phyloP scores from a whole-genome alignment of 2,888 invertebrate genomes.

The Gari tellinella region DNA sequence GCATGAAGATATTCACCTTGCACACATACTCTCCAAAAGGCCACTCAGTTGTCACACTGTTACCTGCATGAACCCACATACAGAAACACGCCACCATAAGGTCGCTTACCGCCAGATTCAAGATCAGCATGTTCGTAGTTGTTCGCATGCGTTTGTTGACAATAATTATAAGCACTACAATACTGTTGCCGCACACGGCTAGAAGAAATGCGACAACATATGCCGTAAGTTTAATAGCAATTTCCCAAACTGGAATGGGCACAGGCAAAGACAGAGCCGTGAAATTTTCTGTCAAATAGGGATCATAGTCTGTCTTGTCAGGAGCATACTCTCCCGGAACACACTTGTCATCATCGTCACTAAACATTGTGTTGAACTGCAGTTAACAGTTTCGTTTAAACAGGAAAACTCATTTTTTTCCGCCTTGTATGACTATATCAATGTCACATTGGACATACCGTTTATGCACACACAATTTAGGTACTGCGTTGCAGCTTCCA shows the following conservation, averaged over 20 bases:
- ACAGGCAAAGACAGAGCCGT: slow-evolving; percentile 22
- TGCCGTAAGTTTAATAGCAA: slow-evolving; percentile 71
- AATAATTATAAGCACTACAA: slow-evolving; percentile 74
- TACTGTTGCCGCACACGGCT: slow-evolving; percentile 75
- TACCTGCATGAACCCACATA: slow-evolving; percentile 81
- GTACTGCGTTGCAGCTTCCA: no score
- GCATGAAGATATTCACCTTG: slow-evolving; percentile 76
- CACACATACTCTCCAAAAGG: slow-evolving; percentile 77
- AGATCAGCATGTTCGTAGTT: slow-evolving; percentile 74
- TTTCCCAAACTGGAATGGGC: slow-evolving; percentile 63
- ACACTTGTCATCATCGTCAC: slow-evolving; percentile 14
- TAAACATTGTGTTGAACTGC: no score
- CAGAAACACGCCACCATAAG: slow-evolving; percentile 77
- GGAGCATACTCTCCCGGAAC: slow-evolving; percentile 29
- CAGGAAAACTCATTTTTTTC: no score
- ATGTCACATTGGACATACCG: no score
- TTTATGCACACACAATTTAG: no score
- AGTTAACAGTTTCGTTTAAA: no score
- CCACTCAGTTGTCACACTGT: slow-evolving; percentile 71
- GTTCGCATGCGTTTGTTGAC: slow-evolving; percentile 73
- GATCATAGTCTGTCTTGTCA: slow-evolving; percentile 22
- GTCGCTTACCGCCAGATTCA: slow-evolving; percentile 79
- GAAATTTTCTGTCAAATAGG: slow-evolving; percentile 23
- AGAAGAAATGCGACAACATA: slow-evolving; percentile 72
- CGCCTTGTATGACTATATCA: no score